phyloP scores from a whole-genome alignment of 2,888 invertebrate genomes.

The Drosophila mulleri region DNA sequence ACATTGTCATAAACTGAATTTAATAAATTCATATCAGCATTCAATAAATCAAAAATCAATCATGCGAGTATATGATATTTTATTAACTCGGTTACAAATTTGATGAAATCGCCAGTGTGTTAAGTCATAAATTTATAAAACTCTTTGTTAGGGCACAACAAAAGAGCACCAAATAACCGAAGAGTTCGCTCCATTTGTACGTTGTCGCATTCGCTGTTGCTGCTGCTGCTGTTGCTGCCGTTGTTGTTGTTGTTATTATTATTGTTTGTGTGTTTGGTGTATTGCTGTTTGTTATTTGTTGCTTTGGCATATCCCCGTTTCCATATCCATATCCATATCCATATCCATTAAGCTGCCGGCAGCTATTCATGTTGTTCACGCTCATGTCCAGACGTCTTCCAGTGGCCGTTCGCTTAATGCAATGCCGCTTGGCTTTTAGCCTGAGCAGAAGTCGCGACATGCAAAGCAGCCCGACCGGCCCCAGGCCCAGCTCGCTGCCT shows the following conservation, averaged over 20 bases:
- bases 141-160: conserved; percentile 22
- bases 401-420: conserved; percentile 71
- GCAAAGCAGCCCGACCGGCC: conserved; percentile 46
- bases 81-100: background rate
- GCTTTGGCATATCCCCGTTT: conserved; percentile 47
- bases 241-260: conserved; percentile 19
- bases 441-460: conserved; percentile 41
- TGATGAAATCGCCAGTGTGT: background rate
- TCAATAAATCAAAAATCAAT: background rate
- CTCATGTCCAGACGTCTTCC: conserved; percentile 73
- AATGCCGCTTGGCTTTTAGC: conserved; percentile 41
- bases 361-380: conserved; percentile 79
- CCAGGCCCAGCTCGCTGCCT: background rate
- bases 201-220: conserved; percentile 32
- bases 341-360: conserved; percentile 76
- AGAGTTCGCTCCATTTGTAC: conserved; percentile 56
- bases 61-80: background rate
- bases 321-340: conserved; percentile 59
- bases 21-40: background rate
- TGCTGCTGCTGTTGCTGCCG: conserved; percentile 21
- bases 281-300: conserved; percentile 40
- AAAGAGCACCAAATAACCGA: conserved; percentile 22
- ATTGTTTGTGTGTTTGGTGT: no score
- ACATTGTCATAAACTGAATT: no score
- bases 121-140: background rate